Percentiles rank a stretch among this genome's conserved stretches.
phyloP scores from a whole-genome alignment of 2,113 vertebrate species.

The Rhinopomastus cyanomelas region DNA sequence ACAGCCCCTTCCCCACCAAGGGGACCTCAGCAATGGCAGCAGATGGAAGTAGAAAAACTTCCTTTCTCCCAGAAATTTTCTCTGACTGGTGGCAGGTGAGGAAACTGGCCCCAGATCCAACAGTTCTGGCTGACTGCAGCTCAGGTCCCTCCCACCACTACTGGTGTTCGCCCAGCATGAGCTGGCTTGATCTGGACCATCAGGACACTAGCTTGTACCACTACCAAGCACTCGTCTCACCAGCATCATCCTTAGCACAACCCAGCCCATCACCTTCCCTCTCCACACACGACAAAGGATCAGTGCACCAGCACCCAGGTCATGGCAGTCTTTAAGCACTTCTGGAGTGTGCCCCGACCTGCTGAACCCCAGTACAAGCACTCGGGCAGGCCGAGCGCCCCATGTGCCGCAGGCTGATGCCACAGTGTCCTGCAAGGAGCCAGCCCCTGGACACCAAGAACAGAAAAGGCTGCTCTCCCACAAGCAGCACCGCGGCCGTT shows the following conservation, averaged over 20 bases:
- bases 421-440: background rate
- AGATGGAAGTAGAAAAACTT: background rate
- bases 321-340: background rate
- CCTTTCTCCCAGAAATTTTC: background rate
- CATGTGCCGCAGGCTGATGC: background rate
- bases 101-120: background rate
- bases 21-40: background rate
- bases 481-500: fast-evolving
- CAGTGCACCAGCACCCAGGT: background rate
- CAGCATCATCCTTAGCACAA: background rate
- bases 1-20: background rate
- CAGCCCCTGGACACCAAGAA: background rate
- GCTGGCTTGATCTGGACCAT: background rate
- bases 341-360: background rate
- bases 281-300: background rate
- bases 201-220: background rate
- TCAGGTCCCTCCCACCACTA: background rate
- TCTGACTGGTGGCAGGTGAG: background rate
- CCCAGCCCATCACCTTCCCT: background rate
- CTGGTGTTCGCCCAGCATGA: background rate
- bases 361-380: background rate
- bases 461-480: fast-evolving
- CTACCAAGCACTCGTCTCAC: background rate
- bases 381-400: background rate
- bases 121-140: background rate